Evolutionary conservation across 2,113 vertebrate genomes (phyloP), one percentile per base, ranked within the genome.

Genomic region (Coptodon bakossiorum): DNA sequence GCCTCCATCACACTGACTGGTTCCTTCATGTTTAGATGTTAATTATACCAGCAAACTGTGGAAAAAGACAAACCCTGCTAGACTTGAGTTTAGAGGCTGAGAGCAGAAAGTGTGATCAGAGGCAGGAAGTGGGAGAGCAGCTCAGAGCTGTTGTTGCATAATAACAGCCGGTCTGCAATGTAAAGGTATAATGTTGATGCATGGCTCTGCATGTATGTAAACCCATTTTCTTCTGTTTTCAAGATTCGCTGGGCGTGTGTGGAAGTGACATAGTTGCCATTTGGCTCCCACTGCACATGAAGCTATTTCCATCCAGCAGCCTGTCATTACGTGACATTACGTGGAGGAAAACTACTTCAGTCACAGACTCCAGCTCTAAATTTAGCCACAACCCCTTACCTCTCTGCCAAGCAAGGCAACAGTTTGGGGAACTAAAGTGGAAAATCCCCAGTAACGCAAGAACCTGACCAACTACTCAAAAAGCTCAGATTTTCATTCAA

Each of bases 311-410:
- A 73, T 78, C 29, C 83, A 81, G 56, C 81, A 92, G 86, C 79
- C 86, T 85, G 86, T 93, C 80, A 94, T 95, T 94, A 92, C 5
- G 29, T 71, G 53, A n/a, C 66, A 83, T 57, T 90, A 63, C 31
- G 16, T 48, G 80, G 82, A 82, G 84, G 87, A 83, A 85, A 82
- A 34, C 27, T 19, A 12, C 63, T 66, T 82, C 14, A 48, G 86
- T 71, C 50, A 22, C 80, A 82, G 66, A 73, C 84, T 59, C 81
- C 12, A 16, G 19, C 34, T 81, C 90, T 93, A 92, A 91, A 93
- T 93, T 93, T 94, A 95, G 87, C 83, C 29, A 19, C 4, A 50
- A 73, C 63, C 71, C n/a, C 52, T 59, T 83, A 81, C 34, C 54
- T 66, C 84, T 53, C 36, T 84, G 85, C 91, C 89, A 90, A 91